Conservation (phyloP, 2,888 invertebrate genomes). For the Drosophila pseudotakahashii region DNA sequence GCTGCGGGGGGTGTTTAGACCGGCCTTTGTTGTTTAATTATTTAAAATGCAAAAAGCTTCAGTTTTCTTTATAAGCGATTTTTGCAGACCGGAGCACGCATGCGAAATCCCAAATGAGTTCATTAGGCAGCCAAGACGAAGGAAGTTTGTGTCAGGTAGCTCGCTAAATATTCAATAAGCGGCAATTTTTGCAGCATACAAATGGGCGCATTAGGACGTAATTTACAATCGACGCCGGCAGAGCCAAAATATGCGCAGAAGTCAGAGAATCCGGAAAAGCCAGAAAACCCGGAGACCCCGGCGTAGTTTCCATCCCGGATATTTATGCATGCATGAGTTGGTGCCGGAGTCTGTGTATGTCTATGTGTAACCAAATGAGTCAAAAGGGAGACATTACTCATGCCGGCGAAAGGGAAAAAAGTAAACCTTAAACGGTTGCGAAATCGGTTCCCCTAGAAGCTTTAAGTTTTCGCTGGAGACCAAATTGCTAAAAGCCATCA, state of each 20-base stretch:
- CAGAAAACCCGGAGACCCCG: constrained; percentile 7
- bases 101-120: constrained; percentile 77
- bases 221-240: constrained; percentile 71
- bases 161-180: constrained; percentile 80
- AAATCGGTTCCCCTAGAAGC: constrained; percentile 25
- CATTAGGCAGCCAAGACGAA: constrained; percentile 48
- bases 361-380: constrained; percentile 69
- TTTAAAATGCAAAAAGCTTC: constrained; percentile 71
- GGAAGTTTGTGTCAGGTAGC: constrained; percentile 46
- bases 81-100: constrained; percentile 58
- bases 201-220: constrained; percentile 78
- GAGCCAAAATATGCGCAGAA: constrained; percentile 55
- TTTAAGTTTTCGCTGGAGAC: constrained; percentile 44
- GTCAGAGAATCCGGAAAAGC: constrained; percentile 28
- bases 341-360: constrained; percentile 21
- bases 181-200: constrained; percentile 80
- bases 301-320: constrained; percentile 46
- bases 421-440: constrained; percentile 25
- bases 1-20: constrained; percentile 12
- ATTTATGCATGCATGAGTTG: constrained; percentile 53
- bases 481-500: constrained; percentile 51
- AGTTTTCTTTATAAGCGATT: constrained; percentile 19
- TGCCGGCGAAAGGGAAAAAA: constrained; percentile 43
- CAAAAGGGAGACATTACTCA: constrained; percentile 80
- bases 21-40: constrained; percentile 61